These are phyloP conservation scores for Trinectes maculatus DNA, from an alignment of 2,113 vertebrate genomes.

Conservation along the genomic window DNA sequence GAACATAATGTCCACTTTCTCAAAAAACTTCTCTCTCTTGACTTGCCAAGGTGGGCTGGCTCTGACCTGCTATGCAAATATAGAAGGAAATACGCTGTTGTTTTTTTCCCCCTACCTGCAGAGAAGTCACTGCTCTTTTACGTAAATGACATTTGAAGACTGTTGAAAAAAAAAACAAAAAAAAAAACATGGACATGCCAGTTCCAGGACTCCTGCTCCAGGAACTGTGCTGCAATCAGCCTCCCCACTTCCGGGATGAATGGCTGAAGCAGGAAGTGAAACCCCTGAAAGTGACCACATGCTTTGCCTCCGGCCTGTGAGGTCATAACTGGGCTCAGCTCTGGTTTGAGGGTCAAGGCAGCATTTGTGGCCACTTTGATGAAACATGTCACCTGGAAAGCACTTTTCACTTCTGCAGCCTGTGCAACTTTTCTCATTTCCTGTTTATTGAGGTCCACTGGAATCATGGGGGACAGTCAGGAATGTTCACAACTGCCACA, in stretches of 20 bases:
- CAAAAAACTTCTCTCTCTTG: slow-evolving; percentile 19
- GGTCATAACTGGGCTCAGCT: not conserved
- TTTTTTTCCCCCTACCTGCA: not conserved
- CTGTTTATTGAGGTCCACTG: not conserved
- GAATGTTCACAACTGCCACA: not conserved
- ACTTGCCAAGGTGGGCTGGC: slow-evolving; percentile 32
- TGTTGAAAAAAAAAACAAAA: no score
- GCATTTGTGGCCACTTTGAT: not conserved
- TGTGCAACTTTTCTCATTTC: not conserved
- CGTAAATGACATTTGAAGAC: slow-evolving; percentile 12
- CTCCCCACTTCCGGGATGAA: slow-evolving; percentile 18
- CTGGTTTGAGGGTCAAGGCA: slow-evolving; percentile 13
- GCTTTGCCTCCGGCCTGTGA: slow-evolving; percentile 13
- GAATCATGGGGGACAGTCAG: not conserved
- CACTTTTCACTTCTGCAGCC: not conserved
- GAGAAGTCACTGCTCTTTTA: not conserved
- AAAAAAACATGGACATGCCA: not conserved
- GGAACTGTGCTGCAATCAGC: not conserved
- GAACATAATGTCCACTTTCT: slow-evolving; percentile 30
- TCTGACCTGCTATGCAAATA: slow-evolving; percentile 65
- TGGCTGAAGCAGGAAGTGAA: slow-evolving; percentile 18
- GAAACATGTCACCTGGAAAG: not conserved
- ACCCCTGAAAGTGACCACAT: slow-evolving; percentile 38
- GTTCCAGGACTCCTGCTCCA: slow-evolving; percentile 26
- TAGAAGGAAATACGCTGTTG: slow-evolving; percentile 12